Evolutionary conservation across 1,140 invertebrate species (phyloP), one percentile per base, ranked within the genome.

Genomic region (Drosophila saltans): DNA sequence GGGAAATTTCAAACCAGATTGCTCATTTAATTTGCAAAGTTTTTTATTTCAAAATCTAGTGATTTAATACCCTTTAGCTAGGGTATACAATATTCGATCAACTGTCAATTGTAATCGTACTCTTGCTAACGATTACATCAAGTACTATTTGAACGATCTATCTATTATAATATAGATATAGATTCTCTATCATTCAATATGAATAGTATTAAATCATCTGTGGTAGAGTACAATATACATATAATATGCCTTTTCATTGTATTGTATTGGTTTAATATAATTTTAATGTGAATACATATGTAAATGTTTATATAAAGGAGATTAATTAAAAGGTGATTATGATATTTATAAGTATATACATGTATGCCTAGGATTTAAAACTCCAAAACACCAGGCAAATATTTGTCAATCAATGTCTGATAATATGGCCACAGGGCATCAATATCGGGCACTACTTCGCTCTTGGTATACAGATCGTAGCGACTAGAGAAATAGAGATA

Each of bases 401-500:
- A 99, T 93, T 99, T 98, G 59, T 98, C 97, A 69, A 99, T 97
- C 0, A 99, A 93, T 3, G 93, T 93, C 91, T 98, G 96, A 91
- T 99, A 99, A 91, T 99, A 99, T 0, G 97, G 97, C 94, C 95
- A 97, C 1, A 99, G 91, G 9, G 94, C 93, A 57, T 98, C 96
- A 66, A 99, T 96, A 91, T 98, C 96, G 0, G 98, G 98, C 1
- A 97, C 88, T 0, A 94, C 93, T 39, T 94, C 94, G 73, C 95
- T 96, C 92, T 99, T 99, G 0, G 98, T 98, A 92, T 99, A 99
- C 58, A 99, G 93, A 92, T 99, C 98, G 91, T 98, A 99, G 94
- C 97, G 96, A 91, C 97, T 98, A 93, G 8, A 75, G 26, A 1
- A 1, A 30, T 28, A 1, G 2, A 33, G 26, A 66, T 9, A 4